Percentiles rank a stretch among this genome's conserved stretches.
Evolutionary conservation across 1,140 invertebrate genomes (phyloP).

Genomic region (Camponotus pennsylvanicus): DNA sequence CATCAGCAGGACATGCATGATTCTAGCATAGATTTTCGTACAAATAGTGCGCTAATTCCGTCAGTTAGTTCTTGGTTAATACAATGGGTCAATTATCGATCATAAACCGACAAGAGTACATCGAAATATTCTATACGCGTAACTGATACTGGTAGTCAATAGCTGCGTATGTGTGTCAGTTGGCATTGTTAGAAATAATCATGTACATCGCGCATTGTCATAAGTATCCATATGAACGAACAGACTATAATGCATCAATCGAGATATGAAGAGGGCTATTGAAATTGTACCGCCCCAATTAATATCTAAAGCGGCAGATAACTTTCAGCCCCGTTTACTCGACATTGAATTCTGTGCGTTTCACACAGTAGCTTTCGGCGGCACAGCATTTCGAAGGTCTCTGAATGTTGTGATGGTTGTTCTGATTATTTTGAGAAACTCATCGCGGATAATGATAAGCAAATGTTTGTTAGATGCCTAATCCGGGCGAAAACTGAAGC

Average conservation of each 20-base stretch:
- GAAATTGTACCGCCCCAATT: slow-evolving; percentile 68
- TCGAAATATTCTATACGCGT: slow-evolving; percentile 50
- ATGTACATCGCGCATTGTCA: slow-evolving; percentile 51
- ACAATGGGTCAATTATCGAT: slow-evolving; percentile 74
- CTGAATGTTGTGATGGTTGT: background rate
- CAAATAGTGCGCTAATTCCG: slow-evolving; percentile 71
- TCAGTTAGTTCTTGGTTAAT: slow-evolving; percentile 68
- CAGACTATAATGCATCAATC: slow-evolving; percentile 36
- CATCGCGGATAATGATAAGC: slow-evolving; percentile 53
- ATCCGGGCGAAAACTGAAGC: background rate
- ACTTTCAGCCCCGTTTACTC: background rate
- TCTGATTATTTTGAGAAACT: slow-evolving; percentile 51
- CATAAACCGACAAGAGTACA: background rate
- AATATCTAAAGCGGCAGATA: slow-evolving; percentile 45
- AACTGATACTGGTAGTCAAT: slow-evolving; percentile 27
- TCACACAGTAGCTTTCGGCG: background rate
- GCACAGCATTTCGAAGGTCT: slow-evolving; percentile 1
- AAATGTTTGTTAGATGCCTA: slow-evolving; percentile 52
- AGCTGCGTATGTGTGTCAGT: background rate
- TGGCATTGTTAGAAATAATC: slow-evolving; percentile 47
- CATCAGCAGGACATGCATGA: slow-evolving; percentile 13
- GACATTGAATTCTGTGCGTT: slow-evolving; percentile 38
- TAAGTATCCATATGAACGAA: slow-evolving; percentile 57
- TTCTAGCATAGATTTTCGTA: slow-evolving; percentile 49
- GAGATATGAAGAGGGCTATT: slow-evolving; percentile 38